Evolutionary conservation across 2,888 invertebrate genomes (phyloP).

Genomic region (Amaurobius ferox): DNA sequence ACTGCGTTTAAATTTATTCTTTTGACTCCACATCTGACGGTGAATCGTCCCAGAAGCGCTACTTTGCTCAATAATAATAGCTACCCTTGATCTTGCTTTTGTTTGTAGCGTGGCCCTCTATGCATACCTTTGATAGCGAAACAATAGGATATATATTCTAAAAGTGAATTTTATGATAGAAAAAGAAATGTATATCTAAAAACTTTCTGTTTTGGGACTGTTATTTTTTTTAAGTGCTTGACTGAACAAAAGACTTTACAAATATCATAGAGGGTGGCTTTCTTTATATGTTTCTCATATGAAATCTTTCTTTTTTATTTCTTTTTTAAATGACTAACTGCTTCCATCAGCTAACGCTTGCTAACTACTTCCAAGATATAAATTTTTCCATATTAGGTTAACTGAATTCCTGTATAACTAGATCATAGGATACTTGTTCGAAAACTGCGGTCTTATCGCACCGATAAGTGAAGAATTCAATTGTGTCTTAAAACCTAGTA

Average conservation of each 20-base stretch:
- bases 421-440: no score
- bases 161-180: background rate
- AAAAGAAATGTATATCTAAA: background rate
- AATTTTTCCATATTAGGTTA: no score
- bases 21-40: background rate
- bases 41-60: background rate
- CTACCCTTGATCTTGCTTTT: background rate
- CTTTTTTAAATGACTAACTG: no score
- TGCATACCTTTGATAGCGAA: background rate
- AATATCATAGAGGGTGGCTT: background rate
- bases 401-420: no score
- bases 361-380: no score
- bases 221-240: background rate
- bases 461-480: no score
- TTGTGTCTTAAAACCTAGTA: no score
- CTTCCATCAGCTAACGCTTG: no score
- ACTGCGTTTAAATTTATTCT: background rate
- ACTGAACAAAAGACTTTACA: constrained; percentile 1
- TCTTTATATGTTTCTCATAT: background rate
- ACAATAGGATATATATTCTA: background rate
- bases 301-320: background rate
- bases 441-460: no score
- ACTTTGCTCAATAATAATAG: background rate
- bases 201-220: background rate
- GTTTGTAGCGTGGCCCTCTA: background rate